phyloP scores from a whole-genome alignment of 2,113 vertebrate species.

The Ibidorhyncha struthersii region DNA sequence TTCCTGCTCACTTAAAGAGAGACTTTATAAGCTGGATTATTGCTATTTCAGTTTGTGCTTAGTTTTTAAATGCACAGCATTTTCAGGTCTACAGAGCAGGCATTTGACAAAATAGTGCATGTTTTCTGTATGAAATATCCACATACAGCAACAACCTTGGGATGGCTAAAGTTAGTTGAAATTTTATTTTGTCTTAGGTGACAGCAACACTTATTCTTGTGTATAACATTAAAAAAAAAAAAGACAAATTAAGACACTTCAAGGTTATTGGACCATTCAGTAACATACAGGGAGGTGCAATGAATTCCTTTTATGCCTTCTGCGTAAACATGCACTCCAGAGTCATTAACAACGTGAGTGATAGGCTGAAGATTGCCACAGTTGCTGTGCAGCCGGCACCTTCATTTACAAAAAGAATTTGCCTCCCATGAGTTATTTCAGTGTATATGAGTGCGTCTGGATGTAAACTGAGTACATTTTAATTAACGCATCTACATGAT shows the following conservation, averaged over 20 bases:
- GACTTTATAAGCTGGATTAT: neutral
- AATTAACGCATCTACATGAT: neutral
- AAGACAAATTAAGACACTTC: neutral
- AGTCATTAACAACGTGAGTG: neutral
- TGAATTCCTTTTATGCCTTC: neutral
- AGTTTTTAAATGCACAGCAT: neutral
- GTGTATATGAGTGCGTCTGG: neutral
- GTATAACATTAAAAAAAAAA: neutral
- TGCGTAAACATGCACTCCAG: neutral
- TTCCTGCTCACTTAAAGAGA: neutral
- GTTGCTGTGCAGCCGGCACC: neutral
- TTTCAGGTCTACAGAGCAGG: neutral
- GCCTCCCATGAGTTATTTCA: neutral
- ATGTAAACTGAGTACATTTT: neutral
- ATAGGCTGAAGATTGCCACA: neutral
- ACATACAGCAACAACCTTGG: neutral
- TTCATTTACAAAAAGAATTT: slow-evolving; percentile 14
- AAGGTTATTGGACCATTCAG: neutral
- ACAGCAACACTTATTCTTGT: neutral
- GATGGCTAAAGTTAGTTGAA: neutral
- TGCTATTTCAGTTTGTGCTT: neutral
- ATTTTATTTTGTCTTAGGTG: neutral
- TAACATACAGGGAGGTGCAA: neutral
- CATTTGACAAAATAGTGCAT: neutral
- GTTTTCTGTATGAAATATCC: neutral